These are phyloP conservation scores for Gila robusta DNA, from an alignment of 2,797 vertebrate genomes.

Conservation along the genomic window DNA sequence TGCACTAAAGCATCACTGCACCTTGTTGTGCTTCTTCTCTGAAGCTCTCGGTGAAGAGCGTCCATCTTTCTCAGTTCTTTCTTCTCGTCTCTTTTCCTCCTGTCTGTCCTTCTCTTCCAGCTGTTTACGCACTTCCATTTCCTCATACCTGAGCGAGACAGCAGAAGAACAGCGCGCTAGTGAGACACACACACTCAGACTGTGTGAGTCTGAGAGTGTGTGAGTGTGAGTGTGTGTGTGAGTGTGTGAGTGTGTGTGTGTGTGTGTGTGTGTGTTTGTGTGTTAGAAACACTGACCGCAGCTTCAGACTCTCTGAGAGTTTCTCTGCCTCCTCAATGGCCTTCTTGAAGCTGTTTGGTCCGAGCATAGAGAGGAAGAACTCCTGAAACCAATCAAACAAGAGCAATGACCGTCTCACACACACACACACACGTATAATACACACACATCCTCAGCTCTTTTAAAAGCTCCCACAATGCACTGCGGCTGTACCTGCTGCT, in stretches of 20 bases:
- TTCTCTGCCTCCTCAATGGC: constrained; percentile 97
- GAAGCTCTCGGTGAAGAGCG: constrained; percentile 76
- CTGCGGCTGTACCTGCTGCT: constrained; percentile 85
- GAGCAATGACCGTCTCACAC: neutral
- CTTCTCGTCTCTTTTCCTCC: constrained; percentile 84
- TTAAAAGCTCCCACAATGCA: neutral
- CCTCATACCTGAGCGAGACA: constrained; percentile 88
- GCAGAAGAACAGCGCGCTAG: neutral
- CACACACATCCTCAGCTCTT: neutral
- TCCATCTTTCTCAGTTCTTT: constrained; percentile 73
- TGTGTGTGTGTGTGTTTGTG: neutral
- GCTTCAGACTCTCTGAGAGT: constrained; percentile 96
- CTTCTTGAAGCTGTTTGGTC: constrained; percentile 91
- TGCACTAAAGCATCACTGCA: constrained; percentile 59
- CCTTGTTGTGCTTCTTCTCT: constrained; percentile 86
- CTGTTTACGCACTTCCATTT: constrained; percentile 93
- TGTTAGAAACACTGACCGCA: constrained; percentile 81
- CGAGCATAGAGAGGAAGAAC: constrained; percentile 90
- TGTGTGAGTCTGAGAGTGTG: neutral
- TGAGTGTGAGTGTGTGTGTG: no score
- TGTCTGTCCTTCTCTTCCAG: constrained; percentile 92
- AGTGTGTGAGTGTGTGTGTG: neutral
- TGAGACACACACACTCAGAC: neutral
- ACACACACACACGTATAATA: neutral
- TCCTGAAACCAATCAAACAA: constrained; percentile 77